Conservation (phyloP, 2,888 invertebrate genomes). For the Amblyteles armatorius region DNA sequence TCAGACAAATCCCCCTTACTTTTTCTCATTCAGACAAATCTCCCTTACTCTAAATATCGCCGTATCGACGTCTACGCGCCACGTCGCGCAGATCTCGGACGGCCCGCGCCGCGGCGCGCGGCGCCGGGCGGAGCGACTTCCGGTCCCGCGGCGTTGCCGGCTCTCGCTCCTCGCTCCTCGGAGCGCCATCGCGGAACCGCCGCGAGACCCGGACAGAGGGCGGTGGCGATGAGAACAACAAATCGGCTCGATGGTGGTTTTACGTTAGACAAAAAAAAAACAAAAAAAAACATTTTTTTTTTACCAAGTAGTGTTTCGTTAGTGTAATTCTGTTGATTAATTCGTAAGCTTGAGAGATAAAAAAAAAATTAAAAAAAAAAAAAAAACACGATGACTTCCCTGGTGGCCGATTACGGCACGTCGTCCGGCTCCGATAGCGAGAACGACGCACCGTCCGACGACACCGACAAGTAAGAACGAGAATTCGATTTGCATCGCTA, state of each 20-base stretch:
- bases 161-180: not conserved
- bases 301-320: constrained; percentile 51
- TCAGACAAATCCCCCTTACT: no score
- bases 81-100: no score
- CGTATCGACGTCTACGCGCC: no score
- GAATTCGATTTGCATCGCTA: not conserved
- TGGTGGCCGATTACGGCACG: constrained; percentile 89
- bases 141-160: not conserved
- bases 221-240: constrained; percentile 52
- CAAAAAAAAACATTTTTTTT: no score
- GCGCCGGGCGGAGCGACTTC: not conserved
- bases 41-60: no score
- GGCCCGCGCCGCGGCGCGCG: no score
- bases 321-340: constrained; percentile 69
- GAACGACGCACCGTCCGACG: constrained; percentile 74
- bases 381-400: constrained; percentile 86
- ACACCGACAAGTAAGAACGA: constrained; percentile 80
- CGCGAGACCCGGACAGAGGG: not conserved
- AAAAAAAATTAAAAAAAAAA: no score
- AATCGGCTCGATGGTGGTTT: constrained; percentile 60
- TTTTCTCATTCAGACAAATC: no score
- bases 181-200: not conserved
- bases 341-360: constrained; percentile 65
- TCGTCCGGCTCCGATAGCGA: constrained; percentile 87
- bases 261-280: constrained; percentile 60